These are phyloP conservation scores for Aphis gossypii DNA, from an alignment of 1,140 invertebrate species.

Conservation along the genomic window DNA sequence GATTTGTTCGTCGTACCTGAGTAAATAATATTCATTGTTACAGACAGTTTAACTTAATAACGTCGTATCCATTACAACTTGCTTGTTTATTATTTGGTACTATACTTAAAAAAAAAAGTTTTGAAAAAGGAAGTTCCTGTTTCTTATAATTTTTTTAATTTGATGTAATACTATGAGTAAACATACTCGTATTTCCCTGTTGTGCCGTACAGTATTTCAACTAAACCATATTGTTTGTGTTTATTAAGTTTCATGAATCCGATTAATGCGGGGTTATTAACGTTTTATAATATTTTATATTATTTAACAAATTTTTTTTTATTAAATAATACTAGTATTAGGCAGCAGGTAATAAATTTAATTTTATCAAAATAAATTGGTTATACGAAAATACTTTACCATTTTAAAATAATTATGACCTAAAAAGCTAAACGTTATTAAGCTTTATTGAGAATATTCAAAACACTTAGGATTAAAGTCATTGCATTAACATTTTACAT, in stretches of 20 bases:
- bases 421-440: too few relatives aligned
- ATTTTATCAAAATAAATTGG: too few relatives aligned
- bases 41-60: neutral
- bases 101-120: neutral
- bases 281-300: too few relatives aligned
- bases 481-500: too few relatives aligned
- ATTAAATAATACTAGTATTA: neutral
- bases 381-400: too few relatives aligned
- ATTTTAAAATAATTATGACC: too few relatives aligned
- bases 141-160: neutral
- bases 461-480: too few relatives aligned
- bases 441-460: too few relatives aligned
- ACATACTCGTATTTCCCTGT: neutral
- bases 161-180: neutral
- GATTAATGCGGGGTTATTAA: neutral
- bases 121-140: neutral
- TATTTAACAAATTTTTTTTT: neutral
- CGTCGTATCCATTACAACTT: neutral
- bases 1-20: neutral
- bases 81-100: neutral
- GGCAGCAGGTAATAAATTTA: too few relatives aligned
- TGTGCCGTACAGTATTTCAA: neutral
- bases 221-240: neutral
- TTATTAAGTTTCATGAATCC: neutral
- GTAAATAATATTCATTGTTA: neutral